A percentile compares a stretch with the other conserved stretches of the same genome.
phyloP scores from a whole-genome alignment of 2,113 vertebrate species.

The Turnix velox region DNA sequence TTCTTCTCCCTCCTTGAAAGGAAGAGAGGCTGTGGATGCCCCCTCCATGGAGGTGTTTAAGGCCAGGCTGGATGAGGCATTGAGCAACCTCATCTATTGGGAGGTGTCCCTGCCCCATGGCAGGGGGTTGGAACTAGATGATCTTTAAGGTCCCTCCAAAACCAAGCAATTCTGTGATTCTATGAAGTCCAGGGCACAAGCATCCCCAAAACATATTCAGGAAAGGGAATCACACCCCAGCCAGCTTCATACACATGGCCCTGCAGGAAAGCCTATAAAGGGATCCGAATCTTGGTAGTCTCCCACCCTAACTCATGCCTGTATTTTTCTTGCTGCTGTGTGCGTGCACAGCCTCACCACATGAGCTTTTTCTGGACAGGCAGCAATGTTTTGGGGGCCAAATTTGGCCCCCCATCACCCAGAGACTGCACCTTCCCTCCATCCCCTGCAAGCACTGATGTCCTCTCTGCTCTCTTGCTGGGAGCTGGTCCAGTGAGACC shows the following conservation, averaged over 20 bases:
- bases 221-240: background rate
- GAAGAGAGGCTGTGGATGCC: no score
- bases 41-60: no score
- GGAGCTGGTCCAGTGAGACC: background rate
- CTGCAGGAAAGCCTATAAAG: background rate
- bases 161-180: no score
- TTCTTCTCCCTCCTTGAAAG: background rate
- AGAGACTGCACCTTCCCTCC: background rate
- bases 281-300: background rate
- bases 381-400: background rate
- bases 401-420: background rate
- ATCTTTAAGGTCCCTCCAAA: no score
- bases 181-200: no score
- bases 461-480: background rate
- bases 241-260: background rate
- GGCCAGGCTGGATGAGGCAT: no score
- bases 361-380: rapidly evolving
- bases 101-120: no score
- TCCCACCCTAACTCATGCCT: background rate
- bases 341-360: rapidly evolving
- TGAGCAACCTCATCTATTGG: no score
- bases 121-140: no score
- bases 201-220: background rate
- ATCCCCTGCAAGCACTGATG: background rate
- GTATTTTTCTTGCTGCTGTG: background rate